Conservation (phyloP, 2,888 invertebrate species). For the Agrilus biguttatus region DNA sequence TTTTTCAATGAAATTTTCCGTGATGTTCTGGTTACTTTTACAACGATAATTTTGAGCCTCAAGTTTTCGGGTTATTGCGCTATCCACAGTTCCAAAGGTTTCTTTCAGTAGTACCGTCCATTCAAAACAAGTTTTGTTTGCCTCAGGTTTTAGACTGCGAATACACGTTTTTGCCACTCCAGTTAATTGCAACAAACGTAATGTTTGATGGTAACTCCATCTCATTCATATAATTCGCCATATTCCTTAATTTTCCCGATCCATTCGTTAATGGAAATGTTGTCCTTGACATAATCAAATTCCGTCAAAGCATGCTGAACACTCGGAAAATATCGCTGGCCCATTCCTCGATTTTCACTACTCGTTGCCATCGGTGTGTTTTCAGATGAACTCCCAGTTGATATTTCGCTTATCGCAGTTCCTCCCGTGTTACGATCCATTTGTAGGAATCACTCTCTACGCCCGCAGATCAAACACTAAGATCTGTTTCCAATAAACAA, state of each 20-base stretch:
- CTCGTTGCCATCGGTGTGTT: too few relatives aligned
- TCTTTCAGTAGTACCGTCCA: background rate
- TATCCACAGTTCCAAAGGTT: too few relatives aligned
- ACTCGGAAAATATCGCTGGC: background rate
- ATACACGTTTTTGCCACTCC: slow-evolving; percentile 12
- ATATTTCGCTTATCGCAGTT: too few relatives aligned
- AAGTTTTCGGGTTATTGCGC: background rate
- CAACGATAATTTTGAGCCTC: slow-evolving; percentile 9
- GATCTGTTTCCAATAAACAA: too few relatives aligned
- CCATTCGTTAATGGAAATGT: slow-evolving; percentile 6
- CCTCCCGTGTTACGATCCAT: too few relatives aligned
- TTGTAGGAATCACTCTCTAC: too few relatives aligned
- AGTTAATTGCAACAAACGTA: slow-evolving; percentile 9
- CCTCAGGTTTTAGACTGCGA: slow-evolving; percentile 6
- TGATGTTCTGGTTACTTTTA: slow-evolving; percentile 3
- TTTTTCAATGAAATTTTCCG: slow-evolving; percentile 10
- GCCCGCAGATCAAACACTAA: too few relatives aligned
- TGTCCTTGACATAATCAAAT: slow-evolving; percentile 3
- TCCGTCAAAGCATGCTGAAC: background rate
- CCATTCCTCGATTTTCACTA: too few relatives aligned
- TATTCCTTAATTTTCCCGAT: slow-evolving; percentile 5
- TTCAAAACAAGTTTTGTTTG: background rate
- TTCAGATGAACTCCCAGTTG: too few relatives aligned
- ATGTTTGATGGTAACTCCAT: slow-evolving; percentile 7
- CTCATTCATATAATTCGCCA: slow-evolving; percentile 9